A percentile compares a stretch with the other conserved stretches of the same genome.
Conservation (phyloP, 2,113 vertebrate genomes). For the Thalassarche chlororhynchos region DNA sequence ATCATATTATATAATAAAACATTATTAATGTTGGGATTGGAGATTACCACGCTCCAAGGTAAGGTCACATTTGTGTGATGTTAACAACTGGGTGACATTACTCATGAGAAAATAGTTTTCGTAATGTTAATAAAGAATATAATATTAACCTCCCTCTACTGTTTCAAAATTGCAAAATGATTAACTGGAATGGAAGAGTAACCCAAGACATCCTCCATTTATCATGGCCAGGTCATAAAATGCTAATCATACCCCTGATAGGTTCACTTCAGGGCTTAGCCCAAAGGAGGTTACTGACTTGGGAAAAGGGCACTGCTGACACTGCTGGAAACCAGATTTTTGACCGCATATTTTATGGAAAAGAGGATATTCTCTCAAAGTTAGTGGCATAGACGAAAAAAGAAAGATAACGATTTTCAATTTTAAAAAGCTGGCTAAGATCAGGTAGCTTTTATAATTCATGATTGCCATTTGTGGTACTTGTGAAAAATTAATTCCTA, state of each 20-base stretch:
- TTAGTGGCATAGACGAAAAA: neutral
- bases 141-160: neutral
- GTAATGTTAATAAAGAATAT: neutral
- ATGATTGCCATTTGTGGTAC: neutral
- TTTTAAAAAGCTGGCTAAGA: neutral
- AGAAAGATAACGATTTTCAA: neutral
- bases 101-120: neutral
- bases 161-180: neutral
- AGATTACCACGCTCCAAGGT: neutral
- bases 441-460: neutral
- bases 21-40: neutral
- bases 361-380: neutral
- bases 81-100: neutral
- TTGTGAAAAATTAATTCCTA: neutral
- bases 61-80: neutral
- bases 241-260: neutral
- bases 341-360: neutral
- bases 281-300: neutral
- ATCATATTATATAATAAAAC: neutral
- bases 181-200: constrained; percentile 6
- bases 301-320: neutral
- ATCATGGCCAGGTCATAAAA: neutral
- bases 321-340: neutral
- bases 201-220: neutral
- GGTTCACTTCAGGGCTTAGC: neutral